Base-by-base conservation (phyloP, 2,888 invertebrate species). In the Hyppa rectilinea region DNA sequence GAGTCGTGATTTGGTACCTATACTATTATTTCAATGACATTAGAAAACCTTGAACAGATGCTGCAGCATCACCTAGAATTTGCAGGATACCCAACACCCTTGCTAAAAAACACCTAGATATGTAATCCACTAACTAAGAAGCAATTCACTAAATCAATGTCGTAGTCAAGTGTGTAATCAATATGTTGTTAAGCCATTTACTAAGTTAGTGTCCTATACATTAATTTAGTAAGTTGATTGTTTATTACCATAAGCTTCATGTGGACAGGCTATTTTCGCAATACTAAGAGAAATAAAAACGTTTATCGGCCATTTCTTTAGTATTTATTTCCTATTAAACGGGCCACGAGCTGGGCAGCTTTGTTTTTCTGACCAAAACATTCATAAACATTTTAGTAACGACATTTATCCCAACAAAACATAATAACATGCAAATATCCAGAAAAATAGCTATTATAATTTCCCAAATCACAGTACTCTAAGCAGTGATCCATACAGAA, bases 401-500 rank as follows among this genome's bases (percentile, higher is more conserved):
- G 17, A 40, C 55, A 53, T 40, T 55, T 40, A 10, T 23, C 17
- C 34, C 6, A 49, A 38, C 43, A 20, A 58, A 70, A 55, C 65
- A 52, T 45, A 61, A 76, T n/a, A 70, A 38, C 23, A 74, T 56
- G 53, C 47, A 59, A 77, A 78, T 79, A 60, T 64, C 26, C 36
- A 60, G 50, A 69, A 69, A 62, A 73, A 72, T 43, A 12, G 56
- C 52, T 70, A 23, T 61, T 52, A 56, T 64, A 58, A 45, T 71
- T 61, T 60, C 26, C 12, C 29, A 50, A 60, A 69, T 69, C 50
- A 64, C 61, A 53, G 53, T 65, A 63, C 66, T 77, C 14, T 72
- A 71, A 59, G 73, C 73, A 81, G 71, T 74, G 72, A 66, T 69
- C 74, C 71, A 64, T 53, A 67, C 67, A 72, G 81, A 85, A 84